Evolutionary conservation across 1,140 invertebrate genomes (phyloP).

Genomic region (Uloborus diversus): DNA sequence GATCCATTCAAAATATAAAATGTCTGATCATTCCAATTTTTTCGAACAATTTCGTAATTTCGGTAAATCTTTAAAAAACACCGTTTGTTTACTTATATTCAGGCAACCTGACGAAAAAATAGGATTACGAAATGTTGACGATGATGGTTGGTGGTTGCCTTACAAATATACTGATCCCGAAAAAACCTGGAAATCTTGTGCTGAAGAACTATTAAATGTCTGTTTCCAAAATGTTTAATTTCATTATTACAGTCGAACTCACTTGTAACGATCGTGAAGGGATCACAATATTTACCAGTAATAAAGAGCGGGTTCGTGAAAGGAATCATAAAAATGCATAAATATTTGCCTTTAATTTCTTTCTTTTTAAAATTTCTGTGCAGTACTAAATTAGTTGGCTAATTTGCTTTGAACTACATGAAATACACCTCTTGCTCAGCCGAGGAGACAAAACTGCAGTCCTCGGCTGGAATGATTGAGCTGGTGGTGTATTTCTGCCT

Average conservation of each 20-base stretch:
- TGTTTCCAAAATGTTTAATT: neutral
- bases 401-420: neutral
- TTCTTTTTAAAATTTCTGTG: neutral
- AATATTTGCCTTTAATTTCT: neutral
- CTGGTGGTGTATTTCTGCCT: too few species aligned
- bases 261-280: too few species aligned
- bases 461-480: too few species aligned
- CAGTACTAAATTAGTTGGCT: neutral
- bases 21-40: slow-evolving; percentile 6
- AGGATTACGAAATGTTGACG: neutral
- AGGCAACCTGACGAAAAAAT: slow-evolving; percentile 9
- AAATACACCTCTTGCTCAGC: too few species aligned
- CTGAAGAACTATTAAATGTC: slow-evolving; percentile 11
- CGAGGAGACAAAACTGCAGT: too few species aligned
- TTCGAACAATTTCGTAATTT: slow-evolving; percentile 14
- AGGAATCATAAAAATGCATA: neutral
- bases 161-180: neutral
- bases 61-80: slow-evolving; percentile 1
- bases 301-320: neutral
- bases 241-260: too few species aligned
- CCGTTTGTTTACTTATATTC: neutral
- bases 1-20: too few species aligned
- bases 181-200: slow-evolving; percentile 6
- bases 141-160: slow-evolving; percentile 10
- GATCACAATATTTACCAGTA: neutral